These are phyloP conservation scores for Argyrosomus regius DNA, from an alignment of 2,797 vertebrate genomes.

Conservation along the genomic window DNA sequence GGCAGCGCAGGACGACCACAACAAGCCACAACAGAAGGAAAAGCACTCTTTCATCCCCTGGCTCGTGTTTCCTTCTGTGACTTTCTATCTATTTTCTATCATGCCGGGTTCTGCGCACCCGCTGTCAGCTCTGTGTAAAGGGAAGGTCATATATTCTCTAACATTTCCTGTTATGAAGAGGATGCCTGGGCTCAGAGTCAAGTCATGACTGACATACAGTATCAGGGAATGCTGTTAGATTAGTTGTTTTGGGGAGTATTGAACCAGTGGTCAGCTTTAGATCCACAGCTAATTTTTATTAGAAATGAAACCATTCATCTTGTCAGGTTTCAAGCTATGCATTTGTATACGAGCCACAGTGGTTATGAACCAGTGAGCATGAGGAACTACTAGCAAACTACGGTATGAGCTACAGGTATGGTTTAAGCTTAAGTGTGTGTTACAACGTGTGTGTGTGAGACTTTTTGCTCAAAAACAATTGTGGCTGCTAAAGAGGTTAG, in stretches of 20 bases:
- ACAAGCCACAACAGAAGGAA: constrained; percentile 41
- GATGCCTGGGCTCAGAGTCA: constrained; percentile 16
- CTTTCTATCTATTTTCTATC: constrained; percentile 34
- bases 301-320: neutral
- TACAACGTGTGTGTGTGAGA: too few species aligned
- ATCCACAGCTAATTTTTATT: neutral
- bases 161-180: constrained; percentile 73
- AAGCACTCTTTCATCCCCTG: constrained; percentile 48
- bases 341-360: too few species aligned
- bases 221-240: constrained; percentile 32
- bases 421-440: too few species aligned
- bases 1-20: constrained; percentile 21
- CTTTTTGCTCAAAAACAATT: too few species aligned
- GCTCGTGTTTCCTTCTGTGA: constrained; percentile 31
- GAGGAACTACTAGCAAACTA: too few species aligned
- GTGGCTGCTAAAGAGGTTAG: too few species aligned
- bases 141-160: constrained; percentile 61
- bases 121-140: constrained; percentile 40
- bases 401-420: too few species aligned
- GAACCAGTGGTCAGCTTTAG: neutral
- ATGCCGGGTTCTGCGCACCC: constrained; percentile 15
- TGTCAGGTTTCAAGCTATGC: too few species aligned
- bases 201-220: constrained; percentile 28
- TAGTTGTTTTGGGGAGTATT: constrained; percentile 1
- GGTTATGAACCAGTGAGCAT: too few species aligned